Percentiles rank a stretch among this genome's conserved stretches.
These are phyloP conservation scores for Galleria mellonella DNA, from an alignment of 1,140 invertebrate species.

Conservation along the genomic window DNA sequence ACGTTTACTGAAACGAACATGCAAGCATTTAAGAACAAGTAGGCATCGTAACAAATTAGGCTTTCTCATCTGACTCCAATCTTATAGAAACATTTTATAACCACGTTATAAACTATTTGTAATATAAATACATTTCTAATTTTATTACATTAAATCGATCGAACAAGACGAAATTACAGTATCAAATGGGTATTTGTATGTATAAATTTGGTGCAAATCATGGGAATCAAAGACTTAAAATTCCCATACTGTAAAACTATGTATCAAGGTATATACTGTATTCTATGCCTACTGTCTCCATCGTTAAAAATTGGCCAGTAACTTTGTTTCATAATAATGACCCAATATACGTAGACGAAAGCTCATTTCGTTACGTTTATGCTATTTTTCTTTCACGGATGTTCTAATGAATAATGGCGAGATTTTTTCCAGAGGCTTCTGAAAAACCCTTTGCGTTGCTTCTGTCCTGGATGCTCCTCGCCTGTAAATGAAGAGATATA, in stretches of 20 bases:
- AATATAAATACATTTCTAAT: neutral
- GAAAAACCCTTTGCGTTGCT: conserved; percentile 89
- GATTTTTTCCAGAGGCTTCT: conserved; percentile 89
- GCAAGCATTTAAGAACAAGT: conserved; percentile 4
- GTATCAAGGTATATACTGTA: too few species aligned
- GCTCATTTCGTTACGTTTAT: conserved; percentile 15
- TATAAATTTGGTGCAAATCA: neutral
- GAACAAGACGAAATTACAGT: neutral
- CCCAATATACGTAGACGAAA: too few species aligned
- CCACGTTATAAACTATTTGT: too few species aligned
- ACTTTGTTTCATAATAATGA: too few species aligned
- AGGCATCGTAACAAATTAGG: neutral
- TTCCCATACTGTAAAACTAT: too few species aligned
- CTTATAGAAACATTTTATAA: too few species aligned
- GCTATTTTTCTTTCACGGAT: conserved; percentile 65
- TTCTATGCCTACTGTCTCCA: too few species aligned
- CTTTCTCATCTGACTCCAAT: too few species aligned
- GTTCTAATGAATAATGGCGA: conserved; percentile 87
- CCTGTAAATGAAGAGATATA: conserved; percentile 75
- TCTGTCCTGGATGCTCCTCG: conserved; percentile 78
- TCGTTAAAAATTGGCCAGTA: too few species aligned
- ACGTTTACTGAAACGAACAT: conserved; percentile 1
- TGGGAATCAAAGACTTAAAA: too few species aligned
- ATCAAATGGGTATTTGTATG: neutral
- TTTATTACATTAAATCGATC: neutral